Base-by-base conservation (phyloP, 2,113 vertebrate genomes). In the Panthera tigris region DNA sequence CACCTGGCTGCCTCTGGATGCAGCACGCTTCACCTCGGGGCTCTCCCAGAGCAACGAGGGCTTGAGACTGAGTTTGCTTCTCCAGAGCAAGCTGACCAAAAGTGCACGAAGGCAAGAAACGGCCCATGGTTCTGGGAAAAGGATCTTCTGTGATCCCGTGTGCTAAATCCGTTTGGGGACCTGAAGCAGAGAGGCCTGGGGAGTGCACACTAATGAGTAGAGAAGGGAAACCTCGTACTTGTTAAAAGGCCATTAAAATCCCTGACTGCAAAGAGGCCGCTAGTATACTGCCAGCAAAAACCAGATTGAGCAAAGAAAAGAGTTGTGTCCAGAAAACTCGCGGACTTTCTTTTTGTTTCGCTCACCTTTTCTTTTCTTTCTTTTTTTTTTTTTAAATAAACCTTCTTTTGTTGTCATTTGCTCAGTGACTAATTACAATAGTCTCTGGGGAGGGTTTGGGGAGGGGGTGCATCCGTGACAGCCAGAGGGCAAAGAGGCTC, bases 191-290 rank as follows among this genome's bases (percentile, higher is more conserved):
- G 31, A 94, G 66, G 78, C 33, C 81, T 91, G 82, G 78, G 73
- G 88, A 95, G 94, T 33, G 55, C 31, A 31, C 61, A 39, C 45
- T 89, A 95, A 84, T 88, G 91, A 96, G 83, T 8, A 89, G 19
- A 96, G 89, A 78, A 84, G 48, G 36, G 52, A 97, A 94, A 91
- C 73, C 71, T 15, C 83, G 81, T 78, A 10, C 57, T 91, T 96
- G 96, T 55, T 11, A 19, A 94, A 98, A 89, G 83, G 82, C 25
- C 92, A 39, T 96, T 94, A 94, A 97, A 97, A 97, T 97, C 97
- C 90, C 93, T 93, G 95, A 96, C 95, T 97, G 76, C 97, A 96
- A 78, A 11, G 93, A 97, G 92, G 88, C 85, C 4, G 3, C 57
- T 85, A 91, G 4, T 7, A 39, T 39, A 41, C 29, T 94, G 90